Percentiles rank a stretch among this genome's conserved stretches.
phyloP scores from a whole-genome alignment of 2,113 vertebrate species.

The Callipepla californica region DNA sequence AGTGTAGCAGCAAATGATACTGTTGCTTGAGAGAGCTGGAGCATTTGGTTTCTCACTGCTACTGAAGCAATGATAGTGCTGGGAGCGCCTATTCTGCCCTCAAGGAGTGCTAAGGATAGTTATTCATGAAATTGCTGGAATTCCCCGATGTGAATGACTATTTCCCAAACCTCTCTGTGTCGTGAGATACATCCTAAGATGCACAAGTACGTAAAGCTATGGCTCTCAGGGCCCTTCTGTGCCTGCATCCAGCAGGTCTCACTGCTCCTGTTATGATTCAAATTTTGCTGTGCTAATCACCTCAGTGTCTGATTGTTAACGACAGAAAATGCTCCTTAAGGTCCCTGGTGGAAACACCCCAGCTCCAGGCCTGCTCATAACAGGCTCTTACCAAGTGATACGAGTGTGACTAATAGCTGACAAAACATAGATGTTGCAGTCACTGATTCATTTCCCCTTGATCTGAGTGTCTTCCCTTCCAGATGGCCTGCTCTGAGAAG shows the following conservation, averaged over 20 bases:
- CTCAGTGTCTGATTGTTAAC: background rate
- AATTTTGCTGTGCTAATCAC: background rate
- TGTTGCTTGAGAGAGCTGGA: background rate
- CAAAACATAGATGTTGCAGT: background rate
- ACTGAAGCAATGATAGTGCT: background rate
- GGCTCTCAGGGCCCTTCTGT: accelerated
- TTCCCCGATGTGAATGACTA: background rate
- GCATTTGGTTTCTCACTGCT: background rate
- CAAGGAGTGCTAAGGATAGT: background rate
- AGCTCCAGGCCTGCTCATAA: background rate
- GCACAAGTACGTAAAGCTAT: background rate
- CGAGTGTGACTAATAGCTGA: background rate
- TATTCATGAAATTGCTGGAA: background rate
- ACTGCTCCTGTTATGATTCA: background rate
- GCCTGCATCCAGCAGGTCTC: background rate
- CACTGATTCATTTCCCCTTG: background rate
- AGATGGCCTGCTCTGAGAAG: background rate
- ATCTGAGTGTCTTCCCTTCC: background rate
- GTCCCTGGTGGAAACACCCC: background rate
- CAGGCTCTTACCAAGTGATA: background rate
- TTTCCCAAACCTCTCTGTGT: background rate
- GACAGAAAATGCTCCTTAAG: background rate
- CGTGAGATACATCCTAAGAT: background rate
- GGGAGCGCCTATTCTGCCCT: background rate
- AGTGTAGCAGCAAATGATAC: background rate